Percentiles rank a stretch among this genome's conserved stretches.
These are phyloP conservation scores for Stenodema calcarata DNA, from an alignment of 2,888 invertebrate genomes.

Conservation along the genomic window DNA sequence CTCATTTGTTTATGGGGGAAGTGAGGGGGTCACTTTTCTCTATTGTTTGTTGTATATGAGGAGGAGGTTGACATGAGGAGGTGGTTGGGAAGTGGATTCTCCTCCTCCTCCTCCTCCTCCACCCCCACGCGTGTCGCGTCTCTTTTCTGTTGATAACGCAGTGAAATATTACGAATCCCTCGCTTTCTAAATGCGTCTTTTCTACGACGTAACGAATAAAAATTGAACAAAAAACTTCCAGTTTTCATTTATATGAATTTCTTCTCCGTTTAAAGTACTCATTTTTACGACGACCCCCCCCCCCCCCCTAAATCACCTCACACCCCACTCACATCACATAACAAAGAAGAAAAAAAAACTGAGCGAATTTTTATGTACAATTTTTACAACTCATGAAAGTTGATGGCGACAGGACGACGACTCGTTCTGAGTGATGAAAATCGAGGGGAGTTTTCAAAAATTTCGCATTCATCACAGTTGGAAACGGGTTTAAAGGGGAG, in stretches of 20 bases:
- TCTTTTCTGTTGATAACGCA: conserved; percentile 6
- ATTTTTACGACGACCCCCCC: background rate
- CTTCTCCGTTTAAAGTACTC: background rate
- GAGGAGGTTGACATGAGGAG: background rate
- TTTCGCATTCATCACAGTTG: too few relatives aligned
- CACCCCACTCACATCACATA: too few relatives aligned
- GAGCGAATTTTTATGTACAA: too few relatives aligned
- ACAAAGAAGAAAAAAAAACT: too few relatives aligned
- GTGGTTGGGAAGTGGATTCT: background rate
- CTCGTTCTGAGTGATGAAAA: too few relatives aligned
- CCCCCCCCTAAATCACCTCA: too few relatives aligned
- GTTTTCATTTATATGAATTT: background rate
- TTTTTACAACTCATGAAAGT: too few relatives aligned
- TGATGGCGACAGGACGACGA: too few relatives aligned
- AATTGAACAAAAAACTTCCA: background rate
- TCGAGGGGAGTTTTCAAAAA: too few relatives aligned
- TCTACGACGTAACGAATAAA: background rate
- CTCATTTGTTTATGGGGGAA: conserved; percentile 23
- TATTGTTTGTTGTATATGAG: conserved; percentile 23
- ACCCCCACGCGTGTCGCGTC: background rate
- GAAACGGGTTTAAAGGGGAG: too few relatives aligned
- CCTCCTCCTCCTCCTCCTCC: background rate
- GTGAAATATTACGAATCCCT: background rate
- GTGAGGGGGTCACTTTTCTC: background rate
- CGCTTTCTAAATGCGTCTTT: background rate